phyloP scores from a whole-genome alignment of 2,888 invertebrate species.

The Cosmopolites sordidus region DNA sequence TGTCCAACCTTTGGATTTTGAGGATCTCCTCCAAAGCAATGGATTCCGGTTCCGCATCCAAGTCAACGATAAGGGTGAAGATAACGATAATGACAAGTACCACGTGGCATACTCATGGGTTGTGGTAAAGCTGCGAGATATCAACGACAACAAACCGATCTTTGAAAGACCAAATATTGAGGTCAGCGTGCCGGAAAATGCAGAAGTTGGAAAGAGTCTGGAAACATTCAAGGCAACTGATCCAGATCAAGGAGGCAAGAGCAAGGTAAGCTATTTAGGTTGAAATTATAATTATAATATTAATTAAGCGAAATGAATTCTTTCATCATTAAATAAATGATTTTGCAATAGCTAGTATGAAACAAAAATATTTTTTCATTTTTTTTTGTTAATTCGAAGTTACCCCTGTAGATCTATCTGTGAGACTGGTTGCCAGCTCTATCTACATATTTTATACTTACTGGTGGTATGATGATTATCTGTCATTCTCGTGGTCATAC shows the following conservation, averaged over 20 bases:
- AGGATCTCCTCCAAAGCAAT: constrained; percentile 90
- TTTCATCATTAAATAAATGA: too few species aligned
- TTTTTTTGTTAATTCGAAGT: too few species aligned
- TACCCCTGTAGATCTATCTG: too few species aligned
- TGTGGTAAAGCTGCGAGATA: constrained; percentile 86
- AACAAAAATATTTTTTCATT: too few species aligned
- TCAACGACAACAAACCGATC: constrained; percentile 95
- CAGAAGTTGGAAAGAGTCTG: constrained; percentile 82
- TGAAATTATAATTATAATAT: too few species aligned
- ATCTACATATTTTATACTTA: too few species aligned
- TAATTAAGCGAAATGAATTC: too few species aligned
- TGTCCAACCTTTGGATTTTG: constrained; percentile 92
- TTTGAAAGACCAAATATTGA: constrained; percentile 92
- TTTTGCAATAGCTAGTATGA: too few species aligned
- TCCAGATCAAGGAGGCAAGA: constrained; percentile 91
- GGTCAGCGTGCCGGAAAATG: constrained; percentile 87
- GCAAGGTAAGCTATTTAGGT: constrained; percentile 64
- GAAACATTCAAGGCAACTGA: constrained; percentile 95
- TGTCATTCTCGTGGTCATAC: too few species aligned
- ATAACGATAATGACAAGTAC: constrained; percentile 94
- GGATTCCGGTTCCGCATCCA: constrained; percentile 93
- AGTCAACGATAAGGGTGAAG: constrained; percentile 91
- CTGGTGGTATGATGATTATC: too few species aligned
- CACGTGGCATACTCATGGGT: constrained; percentile 97
- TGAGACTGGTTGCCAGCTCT: too few species aligned